These are phyloP conservation scores for Perccottus glenii DNA, from an alignment of 2,113 vertebrate species.

Conservation along the genomic window DNA sequence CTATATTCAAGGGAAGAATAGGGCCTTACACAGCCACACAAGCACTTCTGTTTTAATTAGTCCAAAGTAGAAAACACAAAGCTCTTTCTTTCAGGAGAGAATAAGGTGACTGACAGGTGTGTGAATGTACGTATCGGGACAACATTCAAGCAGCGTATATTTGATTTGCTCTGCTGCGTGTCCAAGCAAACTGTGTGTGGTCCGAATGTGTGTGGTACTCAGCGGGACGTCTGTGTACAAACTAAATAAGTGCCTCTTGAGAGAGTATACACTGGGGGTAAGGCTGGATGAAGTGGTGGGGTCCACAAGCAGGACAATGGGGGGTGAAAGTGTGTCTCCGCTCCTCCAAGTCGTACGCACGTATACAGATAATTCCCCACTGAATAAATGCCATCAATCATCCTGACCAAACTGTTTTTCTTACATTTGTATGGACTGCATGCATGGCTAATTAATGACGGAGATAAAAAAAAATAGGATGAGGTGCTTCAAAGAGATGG, in stretches of 20 bases:
- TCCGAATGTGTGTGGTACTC: constrained; percentile 62
- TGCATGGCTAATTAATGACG: too few species aligned
- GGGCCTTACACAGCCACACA: constrained; percentile 41
- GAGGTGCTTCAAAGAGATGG: too few species aligned
- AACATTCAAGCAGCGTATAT: constrained; percentile 55
- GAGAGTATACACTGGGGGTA: constrained; percentile 8
- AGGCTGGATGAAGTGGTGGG: constrained; percentile 10
- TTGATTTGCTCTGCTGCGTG: constrained; percentile 60
- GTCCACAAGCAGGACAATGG: constrained; percentile 35
- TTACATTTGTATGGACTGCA: neutral
- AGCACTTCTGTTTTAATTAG: constrained; percentile 53
- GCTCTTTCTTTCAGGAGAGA: neutral
- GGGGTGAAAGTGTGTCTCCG: constrained; percentile 19
- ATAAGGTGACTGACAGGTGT: constrained; percentile 54
- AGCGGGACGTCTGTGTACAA: constrained; percentile 48
- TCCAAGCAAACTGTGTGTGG: constrained; percentile 55
- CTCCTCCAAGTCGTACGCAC: neutral
- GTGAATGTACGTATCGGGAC: constrained; percentile 23
- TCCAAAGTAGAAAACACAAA: constrained; percentile 11
- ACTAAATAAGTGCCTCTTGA: constrained; percentile 62
- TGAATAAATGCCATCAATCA: constrained; percentile 14
- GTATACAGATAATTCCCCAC: constrained; percentile 14
- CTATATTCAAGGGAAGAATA: constrained; percentile 40
- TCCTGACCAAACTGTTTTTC: constrained; percentile 5
- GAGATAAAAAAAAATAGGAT: too few species aligned